A percentile compares a stretch with the other conserved stretches of the same genome.
phyloP scores from a whole-genome alignment of 2,888 invertebrate genomes.

The Mantis religiosa region DNA sequence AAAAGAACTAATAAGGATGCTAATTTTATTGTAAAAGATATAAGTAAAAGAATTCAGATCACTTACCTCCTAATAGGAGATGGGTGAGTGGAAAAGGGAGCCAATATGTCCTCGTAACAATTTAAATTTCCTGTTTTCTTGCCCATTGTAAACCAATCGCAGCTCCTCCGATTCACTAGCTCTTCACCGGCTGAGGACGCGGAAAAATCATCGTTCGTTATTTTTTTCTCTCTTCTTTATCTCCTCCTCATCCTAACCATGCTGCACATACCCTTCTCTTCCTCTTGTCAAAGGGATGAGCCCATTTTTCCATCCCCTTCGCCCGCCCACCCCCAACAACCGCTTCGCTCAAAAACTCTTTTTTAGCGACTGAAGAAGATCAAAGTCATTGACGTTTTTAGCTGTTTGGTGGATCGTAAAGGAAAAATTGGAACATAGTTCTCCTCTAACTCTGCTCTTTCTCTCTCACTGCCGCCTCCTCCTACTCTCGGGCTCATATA shows the following conservation, averaged over 20 bases:
- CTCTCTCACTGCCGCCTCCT: background rate
- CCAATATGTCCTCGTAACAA: no score
- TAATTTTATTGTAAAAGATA: no score
- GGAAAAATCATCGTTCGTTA: slow-evolving; percentile 15
- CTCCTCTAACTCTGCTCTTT: background rate
- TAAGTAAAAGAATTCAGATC: no score
- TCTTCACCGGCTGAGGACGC: background rate
- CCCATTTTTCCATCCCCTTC: background rate
- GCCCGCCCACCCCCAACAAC: background rate
- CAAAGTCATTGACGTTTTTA: slow-evolving; percentile 26
- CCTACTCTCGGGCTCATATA: background rate
- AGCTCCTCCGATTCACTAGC: background rate
- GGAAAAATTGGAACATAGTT: slow-evolving; percentile 22
- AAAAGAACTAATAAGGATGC: no score
- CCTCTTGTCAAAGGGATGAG: slow-evolving; percentile 17
- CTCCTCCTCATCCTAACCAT: background rate
- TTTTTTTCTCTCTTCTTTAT: background rate
- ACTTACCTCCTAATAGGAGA: no score
- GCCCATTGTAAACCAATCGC: background rate
- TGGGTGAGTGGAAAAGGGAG: no score
- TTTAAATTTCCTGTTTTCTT: background rate
- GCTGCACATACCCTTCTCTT: background rate
- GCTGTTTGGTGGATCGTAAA: slow-evolving; percentile 26
- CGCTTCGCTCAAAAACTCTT: slow-evolving; percentile 8
- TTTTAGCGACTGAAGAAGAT: slow-evolving; percentile 20